Percentiles rank a stretch among this genome's conserved stretches.
phyloP scores from a whole-genome alignment of 2,113 vertebrate species.

The Montifringilla adamsi region DNA sequence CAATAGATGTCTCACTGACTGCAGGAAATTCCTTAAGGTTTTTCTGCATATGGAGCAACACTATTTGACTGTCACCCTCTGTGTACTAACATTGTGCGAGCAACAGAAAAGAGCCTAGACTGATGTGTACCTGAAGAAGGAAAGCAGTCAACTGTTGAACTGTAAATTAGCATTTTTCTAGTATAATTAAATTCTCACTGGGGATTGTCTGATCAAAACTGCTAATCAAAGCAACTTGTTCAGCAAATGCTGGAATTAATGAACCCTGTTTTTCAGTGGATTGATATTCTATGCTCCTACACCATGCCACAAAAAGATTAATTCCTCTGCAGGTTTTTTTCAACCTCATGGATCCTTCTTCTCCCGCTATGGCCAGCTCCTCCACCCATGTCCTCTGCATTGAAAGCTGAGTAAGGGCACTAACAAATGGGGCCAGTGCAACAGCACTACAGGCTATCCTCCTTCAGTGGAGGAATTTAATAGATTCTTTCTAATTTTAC shows the following conservation, averaged over 20 bases:
- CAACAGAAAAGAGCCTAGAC: background rate
- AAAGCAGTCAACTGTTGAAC: background rate
- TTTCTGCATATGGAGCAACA: background rate
- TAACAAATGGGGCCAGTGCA: fast-evolving
- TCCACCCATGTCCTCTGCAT: fast-evolving
- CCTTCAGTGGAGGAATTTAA: background rate
- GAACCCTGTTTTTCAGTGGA: background rate
- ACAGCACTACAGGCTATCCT: background rate
- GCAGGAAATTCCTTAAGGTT: background rate
- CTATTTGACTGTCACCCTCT: background rate
- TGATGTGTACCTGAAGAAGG: background rate
- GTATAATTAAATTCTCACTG: background rate
- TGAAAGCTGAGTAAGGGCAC: background rate
- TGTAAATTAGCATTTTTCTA: background rate
- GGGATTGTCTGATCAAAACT: background rate
- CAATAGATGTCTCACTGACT: background rate
- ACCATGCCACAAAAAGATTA: background rate
- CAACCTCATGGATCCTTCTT: background rate
- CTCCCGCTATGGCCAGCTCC: fast-evolving
- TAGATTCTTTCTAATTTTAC: background rate
- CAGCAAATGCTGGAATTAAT: background rate
- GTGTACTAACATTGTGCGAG: background rate
- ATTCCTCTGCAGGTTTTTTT: background rate
- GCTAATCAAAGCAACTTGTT: background rate
- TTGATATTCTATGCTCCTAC: background rate